A percentile compares a stretch with the other conserved stretches of the same genome.
phyloP scores from a whole-genome alignment of 2,113 vertebrate genomes.

The Addax nasomaculatus region DNA sequence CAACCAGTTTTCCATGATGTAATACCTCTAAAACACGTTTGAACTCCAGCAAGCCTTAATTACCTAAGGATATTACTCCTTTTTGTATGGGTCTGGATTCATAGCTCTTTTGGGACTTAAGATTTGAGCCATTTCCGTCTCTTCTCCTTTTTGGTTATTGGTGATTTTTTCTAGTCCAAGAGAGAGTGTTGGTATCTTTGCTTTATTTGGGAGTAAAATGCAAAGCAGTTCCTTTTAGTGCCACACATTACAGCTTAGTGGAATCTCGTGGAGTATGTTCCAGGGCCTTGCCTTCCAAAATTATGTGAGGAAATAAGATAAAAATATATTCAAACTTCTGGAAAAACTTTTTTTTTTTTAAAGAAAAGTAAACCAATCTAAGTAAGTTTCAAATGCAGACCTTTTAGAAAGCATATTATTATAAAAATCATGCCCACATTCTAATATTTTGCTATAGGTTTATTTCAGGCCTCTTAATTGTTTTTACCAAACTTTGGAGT shows the following conservation, averaged over 20 bases:
- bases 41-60: slow-evolving; percentile 5
- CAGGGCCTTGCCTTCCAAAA: background rate
- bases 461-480: slow-evolving; percentile 25
- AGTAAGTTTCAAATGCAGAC: background rate
- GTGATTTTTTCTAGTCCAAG: slow-evolving; percentile 28
- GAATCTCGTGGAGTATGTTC: background rate
- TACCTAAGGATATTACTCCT: background rate
- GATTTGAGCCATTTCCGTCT: background rate
- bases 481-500: slow-evolving; percentile 10
- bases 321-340: slow-evolving; percentile 20
- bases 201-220: slow-evolving; percentile 53
- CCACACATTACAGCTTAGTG: slow-evolving; percentile 11
- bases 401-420: slow-evolving; percentile 4
- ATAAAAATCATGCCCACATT: background rate
- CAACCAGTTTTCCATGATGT: slow-evolving; percentile 35
- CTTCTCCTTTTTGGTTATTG: slow-evolving; percentile 17
- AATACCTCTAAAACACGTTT: slow-evolving; percentile 23
- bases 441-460: background rate
- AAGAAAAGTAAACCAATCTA: background rate
- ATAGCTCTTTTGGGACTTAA: slow-evolving; percentile 33
- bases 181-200: slow-evolving; percentile 8
- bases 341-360: background rate
- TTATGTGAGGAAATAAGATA: slow-evolving; percentile 8
- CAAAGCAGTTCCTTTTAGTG: slow-evolving; percentile 44
- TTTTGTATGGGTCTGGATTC: slow-evolving; percentile 32